These are phyloP conservation scores for Iphiclides podalirius DNA, from an alignment of 2,888 invertebrate species.

Conservation along the genomic window DNA sequence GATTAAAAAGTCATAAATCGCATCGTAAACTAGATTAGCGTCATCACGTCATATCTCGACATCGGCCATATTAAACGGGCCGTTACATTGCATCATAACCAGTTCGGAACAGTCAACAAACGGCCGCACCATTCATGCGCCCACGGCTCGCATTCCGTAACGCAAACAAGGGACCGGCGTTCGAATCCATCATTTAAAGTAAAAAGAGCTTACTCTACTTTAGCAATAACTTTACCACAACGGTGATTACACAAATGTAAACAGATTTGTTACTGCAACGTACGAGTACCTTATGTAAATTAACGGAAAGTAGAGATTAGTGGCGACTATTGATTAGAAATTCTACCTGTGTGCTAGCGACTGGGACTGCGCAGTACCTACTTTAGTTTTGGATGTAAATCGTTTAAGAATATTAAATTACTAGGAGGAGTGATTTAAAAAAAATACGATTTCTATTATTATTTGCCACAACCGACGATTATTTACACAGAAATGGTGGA, in stretches of 20 bases:
- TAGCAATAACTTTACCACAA: too few species aligned
- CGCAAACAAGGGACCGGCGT: slow-evolving; percentile 22
- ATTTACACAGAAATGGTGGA: too few species aligned
- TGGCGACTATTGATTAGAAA: too few species aligned
- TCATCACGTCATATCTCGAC: slow-evolving; percentile 37
- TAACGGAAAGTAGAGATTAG: background rate
- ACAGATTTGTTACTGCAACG: background rate
- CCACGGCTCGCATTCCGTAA: slow-evolving; percentile 49
- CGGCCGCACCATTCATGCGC: slow-evolving; percentile 63
- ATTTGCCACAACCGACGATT: too few species aligned
- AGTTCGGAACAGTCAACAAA: slow-evolving; percentile 69
- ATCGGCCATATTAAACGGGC: slow-evolving; percentile 45
- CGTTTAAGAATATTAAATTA: too few species aligned
- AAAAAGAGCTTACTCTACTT: too few species aligned
- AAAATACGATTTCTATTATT: too few species aligned
- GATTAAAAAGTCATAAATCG: slow-evolving; percentile 29
- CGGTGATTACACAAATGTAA: background rate
- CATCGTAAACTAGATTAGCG: slow-evolving; percentile 30
- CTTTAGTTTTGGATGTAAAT: too few species aligned
- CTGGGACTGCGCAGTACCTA: too few species aligned
- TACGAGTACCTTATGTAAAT: background rate
- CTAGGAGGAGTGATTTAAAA: too few species aligned
- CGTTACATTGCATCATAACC: slow-evolving; percentile 69
- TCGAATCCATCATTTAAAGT: slow-evolving; percentile 2
- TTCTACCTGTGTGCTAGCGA: too few species aligned